These are phyloP conservation scores for Agrotis puta DNA, from an alignment of 2,888 invertebrate genomes.

Conservation along the genomic window DNA sequence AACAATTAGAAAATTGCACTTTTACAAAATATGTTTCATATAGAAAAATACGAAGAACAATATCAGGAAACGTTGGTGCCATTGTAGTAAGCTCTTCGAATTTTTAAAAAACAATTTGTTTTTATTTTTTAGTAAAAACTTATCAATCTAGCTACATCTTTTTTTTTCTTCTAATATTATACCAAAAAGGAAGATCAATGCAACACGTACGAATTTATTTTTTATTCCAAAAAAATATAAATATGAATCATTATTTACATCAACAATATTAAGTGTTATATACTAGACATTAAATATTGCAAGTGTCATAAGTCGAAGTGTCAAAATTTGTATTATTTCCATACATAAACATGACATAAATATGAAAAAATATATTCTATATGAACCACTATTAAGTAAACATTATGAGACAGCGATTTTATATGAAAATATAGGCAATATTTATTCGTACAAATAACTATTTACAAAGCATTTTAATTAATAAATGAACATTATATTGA, in stretches of 20 bases:
- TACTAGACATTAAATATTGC: slow-evolving; percentile 84
- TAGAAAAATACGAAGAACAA: slow-evolving; percentile 68
- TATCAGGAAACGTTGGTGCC: slow-evolving; percentile 71
- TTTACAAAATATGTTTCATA: slow-evolving; percentile 61
- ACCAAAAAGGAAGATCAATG: slow-evolving; percentile 70
- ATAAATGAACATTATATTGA: slow-evolving; percentile 68
- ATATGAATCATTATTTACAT: slow-evolving; percentile 79
- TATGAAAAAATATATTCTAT: slow-evolving; percentile 88
- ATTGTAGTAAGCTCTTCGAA: slow-evolving; percentile 74
- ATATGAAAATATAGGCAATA: slow-evolving; percentile 86
- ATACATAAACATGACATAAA: slow-evolving; percentile 59
- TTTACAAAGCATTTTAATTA: slow-evolving; percentile 78
- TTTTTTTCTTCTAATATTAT: slow-evolving; percentile 58
- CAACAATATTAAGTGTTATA: slow-evolving; percentile 74
- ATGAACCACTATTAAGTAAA: slow-evolving; percentile 76
- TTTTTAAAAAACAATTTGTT: slow-evolving; percentile 62
- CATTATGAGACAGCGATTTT: slow-evolving; percentile 77
- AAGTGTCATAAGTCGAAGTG: slow-evolving; percentile 84
- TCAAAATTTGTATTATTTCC: slow-evolving; percentile 69
- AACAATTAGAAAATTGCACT: slow-evolving; percentile 62
- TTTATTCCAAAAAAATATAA: slow-evolving; percentile 66
- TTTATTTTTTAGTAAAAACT: slow-evolving; percentile 65
- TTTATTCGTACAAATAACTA: slow-evolving; percentile 78
- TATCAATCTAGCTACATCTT: slow-evolving; percentile 56
- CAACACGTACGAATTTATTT: slow-evolving; percentile 61